Percentiles rank a stretch among this genome's conserved stretches.
Evolutionary conservation across 2,888 invertebrate species (phyloP).

Genomic region (Drosophila maculinotata): DNA sequence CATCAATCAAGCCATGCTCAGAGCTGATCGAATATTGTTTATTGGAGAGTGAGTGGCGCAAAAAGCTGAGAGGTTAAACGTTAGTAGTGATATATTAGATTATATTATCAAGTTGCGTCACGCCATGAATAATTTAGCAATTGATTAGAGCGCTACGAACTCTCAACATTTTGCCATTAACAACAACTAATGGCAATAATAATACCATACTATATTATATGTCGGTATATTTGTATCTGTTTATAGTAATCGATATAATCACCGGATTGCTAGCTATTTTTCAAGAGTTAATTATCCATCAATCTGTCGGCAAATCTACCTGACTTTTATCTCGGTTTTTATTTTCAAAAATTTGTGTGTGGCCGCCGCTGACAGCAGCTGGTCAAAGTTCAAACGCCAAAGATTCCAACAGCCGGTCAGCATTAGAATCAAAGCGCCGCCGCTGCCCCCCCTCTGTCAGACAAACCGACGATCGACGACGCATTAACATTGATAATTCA

Average conservation of each 20-base stretch:
- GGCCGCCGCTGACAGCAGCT: no score
- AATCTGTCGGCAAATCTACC: constrained; percentile 35
- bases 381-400: constrained; percentile 26
- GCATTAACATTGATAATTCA: constrained; percentile 34
- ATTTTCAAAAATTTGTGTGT: constrained; percentile 29
- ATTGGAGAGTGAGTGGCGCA: background rate
- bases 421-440: constrained; percentile 42
- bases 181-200: background rate
- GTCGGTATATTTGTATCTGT: background rate
- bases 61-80: background rate
- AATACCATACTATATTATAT: background rate
- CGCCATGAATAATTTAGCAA: constrained; percentile 8
- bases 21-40: background rate
- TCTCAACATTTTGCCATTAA: background rate
- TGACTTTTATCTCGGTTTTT: constrained; percentile 32
- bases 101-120: constrained; percentile 1
- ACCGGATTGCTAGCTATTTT: background rate
- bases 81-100: background rate
- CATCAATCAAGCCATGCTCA: constrained; percentile 25
- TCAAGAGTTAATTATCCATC: constrained; percentile 43
- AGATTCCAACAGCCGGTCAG: constrained; percentile 27
- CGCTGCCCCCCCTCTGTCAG: constrained; percentile 4
- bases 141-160: constrained; percentile 9
- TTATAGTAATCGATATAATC: background rate
- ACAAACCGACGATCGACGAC: constrained; percentile 8